A percentile compares a stretch with the other conserved stretches of the same genome.
phyloP scores from a whole-genome alignment of 2,888 invertebrate species.

The Cantharis nigra region DNA sequence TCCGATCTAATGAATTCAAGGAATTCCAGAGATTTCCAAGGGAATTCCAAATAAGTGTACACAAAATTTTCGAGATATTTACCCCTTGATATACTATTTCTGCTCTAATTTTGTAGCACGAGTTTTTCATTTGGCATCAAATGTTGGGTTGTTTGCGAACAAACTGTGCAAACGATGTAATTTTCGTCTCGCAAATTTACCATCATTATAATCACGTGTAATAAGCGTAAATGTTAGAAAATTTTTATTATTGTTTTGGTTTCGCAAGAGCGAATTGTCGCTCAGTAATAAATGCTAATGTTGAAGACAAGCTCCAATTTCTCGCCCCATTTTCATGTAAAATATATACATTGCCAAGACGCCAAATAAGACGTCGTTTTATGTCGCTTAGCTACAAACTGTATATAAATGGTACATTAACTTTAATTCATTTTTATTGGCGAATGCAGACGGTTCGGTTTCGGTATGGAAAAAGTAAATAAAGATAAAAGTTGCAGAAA shows the following conservation, averaged over 20 bases:
- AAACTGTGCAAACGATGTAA: background rate
- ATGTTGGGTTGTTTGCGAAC: background rate
- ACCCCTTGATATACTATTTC: no score
- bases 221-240: background rate
- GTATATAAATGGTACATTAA: slow-evolving; percentile 49
- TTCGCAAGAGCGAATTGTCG: slow-evolving; percentile 10
- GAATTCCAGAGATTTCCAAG: no score
- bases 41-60: no score
- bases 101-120: background rate
- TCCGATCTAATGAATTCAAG: no score
- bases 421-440: slow-evolving; percentile 44
- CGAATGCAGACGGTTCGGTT: background rate
- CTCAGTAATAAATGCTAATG: slow-evolving; percentile 32
- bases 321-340: slow-evolving; percentile 43
- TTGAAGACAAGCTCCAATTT: slow-evolving; percentile 41
- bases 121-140: background rate
- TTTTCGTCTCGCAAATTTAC: background rate
- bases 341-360: slow-evolving; percentile 39
- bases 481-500: background rate
- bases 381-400: slow-evolving; percentile 36
- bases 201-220: background rate
- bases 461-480: background rate
- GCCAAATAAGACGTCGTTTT: slow-evolving; percentile 44
- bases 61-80: no score
- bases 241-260: slow-evolving; percentile 16